phyloP scores from a whole-genome alignment of 2,888 invertebrate genomes.

The Amphipoea oculea region DNA sequence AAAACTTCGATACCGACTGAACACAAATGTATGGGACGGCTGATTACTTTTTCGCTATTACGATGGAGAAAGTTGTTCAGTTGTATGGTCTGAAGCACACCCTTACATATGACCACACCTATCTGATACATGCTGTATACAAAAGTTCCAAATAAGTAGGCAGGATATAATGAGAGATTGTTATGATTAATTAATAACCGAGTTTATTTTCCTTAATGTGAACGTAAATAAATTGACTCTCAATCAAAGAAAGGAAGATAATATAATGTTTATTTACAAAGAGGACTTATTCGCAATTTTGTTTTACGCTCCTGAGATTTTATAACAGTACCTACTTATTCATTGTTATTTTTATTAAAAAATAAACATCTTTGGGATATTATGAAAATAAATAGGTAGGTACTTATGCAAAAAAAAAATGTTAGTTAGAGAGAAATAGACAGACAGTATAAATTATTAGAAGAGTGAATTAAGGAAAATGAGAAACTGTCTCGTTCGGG shows the following conservation, averaged over 20 bases:
- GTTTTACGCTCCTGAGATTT: not conserved
- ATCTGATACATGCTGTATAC: not conserved
- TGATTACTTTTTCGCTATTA: not conserved
- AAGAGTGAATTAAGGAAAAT: constrained; percentile 40
- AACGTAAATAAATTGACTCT: not conserved
- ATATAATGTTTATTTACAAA: not conserved
- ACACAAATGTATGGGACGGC: not conserved
- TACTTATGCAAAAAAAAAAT: not conserved
- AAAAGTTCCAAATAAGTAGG: not conserved
- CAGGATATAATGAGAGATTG: too few relatives aligned
- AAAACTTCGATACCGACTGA: not conserved
- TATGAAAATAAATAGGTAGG: not conserved
- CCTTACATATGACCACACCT: not conserved
- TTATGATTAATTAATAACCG: not conserved
- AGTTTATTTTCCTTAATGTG: not conserved
- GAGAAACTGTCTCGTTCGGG: constrained; percentile 24
- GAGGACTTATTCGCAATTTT: not conserved
- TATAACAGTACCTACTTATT: not conserved
- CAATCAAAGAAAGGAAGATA: not conserved
- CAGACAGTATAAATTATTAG: constrained; percentile 18
- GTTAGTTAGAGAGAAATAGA: constrained; percentile 8
- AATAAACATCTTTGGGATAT: not conserved
- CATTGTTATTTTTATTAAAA: not conserved
- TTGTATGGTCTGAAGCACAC: not conserved
- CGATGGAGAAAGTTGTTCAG: not conserved